phyloP scores from a whole-genome alignment of 2,888 invertebrate genomes.

The Branchipolynoe longqiensis region DNA sequence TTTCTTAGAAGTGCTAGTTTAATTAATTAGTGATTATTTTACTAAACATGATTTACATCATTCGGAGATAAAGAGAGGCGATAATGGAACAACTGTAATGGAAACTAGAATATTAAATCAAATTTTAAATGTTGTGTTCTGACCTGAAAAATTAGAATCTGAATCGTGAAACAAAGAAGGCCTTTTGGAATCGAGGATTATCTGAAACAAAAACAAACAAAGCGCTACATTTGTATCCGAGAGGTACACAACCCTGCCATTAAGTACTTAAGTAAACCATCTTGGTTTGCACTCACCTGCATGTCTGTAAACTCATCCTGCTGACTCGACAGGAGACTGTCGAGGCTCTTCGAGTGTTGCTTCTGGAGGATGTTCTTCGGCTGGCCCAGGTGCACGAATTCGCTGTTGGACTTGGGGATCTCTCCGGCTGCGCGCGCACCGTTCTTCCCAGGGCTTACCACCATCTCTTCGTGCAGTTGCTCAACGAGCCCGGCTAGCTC shows the following conservation, averaged over 20 bases:
- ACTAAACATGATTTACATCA: no score
- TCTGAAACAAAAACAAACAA: no score
- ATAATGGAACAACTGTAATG: not conserved
- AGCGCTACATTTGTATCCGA: no score
- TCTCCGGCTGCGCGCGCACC: not conserved
- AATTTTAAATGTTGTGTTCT: no score
- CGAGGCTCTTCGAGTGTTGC: constrained; percentile 69
- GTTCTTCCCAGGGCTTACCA: not conserved
- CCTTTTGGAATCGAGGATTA: no score
- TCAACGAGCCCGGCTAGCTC: constrained; percentile 77
- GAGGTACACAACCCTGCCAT: no score
- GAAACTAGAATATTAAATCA: no score
- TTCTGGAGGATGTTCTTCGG: constrained; percentile 32
- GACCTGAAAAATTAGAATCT: no score
- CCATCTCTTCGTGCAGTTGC: constrained; percentile 75
- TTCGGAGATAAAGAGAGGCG: not conserved
- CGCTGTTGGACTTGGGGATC: constrained; percentile 62
- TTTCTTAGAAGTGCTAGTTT: no score
- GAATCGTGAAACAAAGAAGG: no score
- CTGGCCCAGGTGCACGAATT: constrained; percentile 50
- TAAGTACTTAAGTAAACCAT: no score
- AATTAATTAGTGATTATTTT: no score
- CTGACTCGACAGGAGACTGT: constrained; percentile 68
- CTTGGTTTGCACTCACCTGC: constrained; percentile 49
- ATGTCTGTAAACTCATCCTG: constrained; percentile 62